Percentiles rank a stretch among this genome's conserved stretches.
These are phyloP conservation scores for Enhydra lutris DNA, from an alignment of 2,113 vertebrate genomes.

Conservation along the genomic window DNA sequence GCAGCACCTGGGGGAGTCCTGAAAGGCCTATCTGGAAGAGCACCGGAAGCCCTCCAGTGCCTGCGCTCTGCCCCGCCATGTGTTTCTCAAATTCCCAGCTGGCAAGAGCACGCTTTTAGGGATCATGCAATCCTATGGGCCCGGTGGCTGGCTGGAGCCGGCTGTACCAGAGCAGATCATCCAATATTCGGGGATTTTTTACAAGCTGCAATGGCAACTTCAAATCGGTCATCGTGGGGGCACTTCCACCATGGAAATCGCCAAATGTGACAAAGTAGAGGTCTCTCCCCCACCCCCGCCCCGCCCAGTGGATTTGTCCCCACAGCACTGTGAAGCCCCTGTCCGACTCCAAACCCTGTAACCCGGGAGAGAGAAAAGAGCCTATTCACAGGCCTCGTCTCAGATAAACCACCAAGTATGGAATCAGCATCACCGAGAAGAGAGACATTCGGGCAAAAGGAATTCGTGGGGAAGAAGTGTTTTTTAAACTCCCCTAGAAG, in stretches of 20 bases:
- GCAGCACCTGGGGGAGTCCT: not conserved
- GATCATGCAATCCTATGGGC: not conserved
- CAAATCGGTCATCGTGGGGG: not conserved
- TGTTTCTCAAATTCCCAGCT: not conserved
- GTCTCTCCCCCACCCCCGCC: too few relatives aligned
- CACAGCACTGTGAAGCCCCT: not conserved
- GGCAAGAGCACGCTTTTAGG: accelerated
- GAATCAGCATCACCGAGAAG: not conserved
- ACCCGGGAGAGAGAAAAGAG: not conserved
- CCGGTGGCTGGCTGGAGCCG: accelerated
- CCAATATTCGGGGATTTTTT: not conserved
- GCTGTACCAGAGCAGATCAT: not conserved
- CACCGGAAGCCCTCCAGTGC: not conserved
- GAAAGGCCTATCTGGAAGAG: not conserved
- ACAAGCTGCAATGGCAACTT: not conserved
- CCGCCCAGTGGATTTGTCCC: not conserved
- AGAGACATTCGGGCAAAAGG: not conserved
- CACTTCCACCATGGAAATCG: not conserved
- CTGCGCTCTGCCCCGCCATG: not conserved
- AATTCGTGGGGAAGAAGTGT: not conserved
- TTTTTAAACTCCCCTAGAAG: not conserved
- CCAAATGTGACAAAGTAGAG: not conserved
- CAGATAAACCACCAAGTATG: not conserved
- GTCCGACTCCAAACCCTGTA: not conserved
- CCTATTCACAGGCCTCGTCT: not conserved